Conservation (phyloP, 2,113 vertebrate genomes). For the Nothoprocta perdicaria region DNA sequence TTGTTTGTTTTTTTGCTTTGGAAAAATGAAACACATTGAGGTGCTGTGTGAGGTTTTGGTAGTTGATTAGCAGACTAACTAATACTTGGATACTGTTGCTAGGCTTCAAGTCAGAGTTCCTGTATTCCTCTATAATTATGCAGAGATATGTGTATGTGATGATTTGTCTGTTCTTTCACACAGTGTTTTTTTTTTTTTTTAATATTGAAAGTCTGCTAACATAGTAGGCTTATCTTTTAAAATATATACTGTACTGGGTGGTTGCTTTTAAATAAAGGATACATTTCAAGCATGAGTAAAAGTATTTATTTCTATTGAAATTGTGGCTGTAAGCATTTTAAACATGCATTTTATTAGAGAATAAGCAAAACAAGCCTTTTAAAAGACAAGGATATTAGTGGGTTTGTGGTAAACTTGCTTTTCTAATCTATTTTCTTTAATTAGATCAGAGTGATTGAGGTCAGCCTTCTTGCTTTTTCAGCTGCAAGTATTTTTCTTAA, state of each 20-base stretch:
- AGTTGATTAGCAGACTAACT: slow-evolving; percentile 75
- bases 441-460: slow-evolving; percentile 25
- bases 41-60: slow-evolving; percentile 69
- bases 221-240: slow-evolving; percentile 12
- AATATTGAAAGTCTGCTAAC: not conserved
- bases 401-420: slow-evolving; percentile 13
- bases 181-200: slow-evolving; percentile 24
- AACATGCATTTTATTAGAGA: not conserved
- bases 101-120: slow-evolving; percentile 75
- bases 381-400: not conserved
- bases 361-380: not conserved
- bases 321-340: not conserved
- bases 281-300: not conserved
- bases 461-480: not conserved
- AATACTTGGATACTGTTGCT: slow-evolving; percentile 84
- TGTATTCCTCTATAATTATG: slow-evolving; percentile 75
- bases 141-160: slow-evolving; percentile 60
- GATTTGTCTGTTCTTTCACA: slow-evolving; percentile 67
- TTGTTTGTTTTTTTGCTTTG: slow-evolving; percentile 4
- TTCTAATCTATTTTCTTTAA: slow-evolving; percentile 9
- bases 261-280: slow-evolving; percentile 22
- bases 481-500: slow-evolving; percentile 22
- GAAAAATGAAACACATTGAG: slow-evolving; percentile 42
- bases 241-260: not conserved
- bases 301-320: not conserved